These are phyloP conservation scores for Turdus rufiventris DNA, from an alignment of 2,113 vertebrate species.

Conservation along the genomic window DNA sequence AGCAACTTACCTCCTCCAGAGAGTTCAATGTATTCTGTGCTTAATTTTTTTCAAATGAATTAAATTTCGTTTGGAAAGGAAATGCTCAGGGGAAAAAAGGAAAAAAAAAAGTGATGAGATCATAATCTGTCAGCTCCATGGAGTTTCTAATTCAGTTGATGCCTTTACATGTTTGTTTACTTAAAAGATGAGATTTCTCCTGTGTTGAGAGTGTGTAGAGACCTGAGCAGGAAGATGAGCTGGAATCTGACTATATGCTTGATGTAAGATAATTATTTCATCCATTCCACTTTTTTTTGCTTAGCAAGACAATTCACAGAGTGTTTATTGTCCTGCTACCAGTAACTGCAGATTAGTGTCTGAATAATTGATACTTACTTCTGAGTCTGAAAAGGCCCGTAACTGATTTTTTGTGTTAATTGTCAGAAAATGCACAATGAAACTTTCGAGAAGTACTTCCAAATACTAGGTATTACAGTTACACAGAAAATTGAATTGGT, in stretches of 20 bases:
- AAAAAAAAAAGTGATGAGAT: neutral
- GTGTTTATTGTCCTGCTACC: neutral
- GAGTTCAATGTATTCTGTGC: neutral
- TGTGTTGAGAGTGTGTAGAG: neutral
- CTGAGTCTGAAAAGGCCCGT: neutral
- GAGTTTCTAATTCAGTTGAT: neutral
- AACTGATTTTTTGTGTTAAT: neutral
- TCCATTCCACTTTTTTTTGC: neutral
- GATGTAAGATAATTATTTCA: neutral
- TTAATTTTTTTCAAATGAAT: neutral
- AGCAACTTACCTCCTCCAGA: neutral
- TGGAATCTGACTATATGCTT: neutral
- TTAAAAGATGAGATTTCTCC: neutral
- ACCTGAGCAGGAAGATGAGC: neutral
- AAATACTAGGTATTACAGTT: neutral
- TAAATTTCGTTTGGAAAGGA: neutral
- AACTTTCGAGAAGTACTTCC: neutral
- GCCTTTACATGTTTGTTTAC: neutral
- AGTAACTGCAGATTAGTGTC: neutral
- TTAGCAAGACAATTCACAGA: neutral
- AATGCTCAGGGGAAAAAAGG: neutral
- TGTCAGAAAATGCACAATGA: neutral
- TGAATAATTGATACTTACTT: neutral
- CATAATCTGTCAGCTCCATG: neutral
- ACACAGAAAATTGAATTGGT: rapidly evolving